Conservation (phyloP, 2,113 vertebrate genomes). For the Electrona antarctica region DNA sequence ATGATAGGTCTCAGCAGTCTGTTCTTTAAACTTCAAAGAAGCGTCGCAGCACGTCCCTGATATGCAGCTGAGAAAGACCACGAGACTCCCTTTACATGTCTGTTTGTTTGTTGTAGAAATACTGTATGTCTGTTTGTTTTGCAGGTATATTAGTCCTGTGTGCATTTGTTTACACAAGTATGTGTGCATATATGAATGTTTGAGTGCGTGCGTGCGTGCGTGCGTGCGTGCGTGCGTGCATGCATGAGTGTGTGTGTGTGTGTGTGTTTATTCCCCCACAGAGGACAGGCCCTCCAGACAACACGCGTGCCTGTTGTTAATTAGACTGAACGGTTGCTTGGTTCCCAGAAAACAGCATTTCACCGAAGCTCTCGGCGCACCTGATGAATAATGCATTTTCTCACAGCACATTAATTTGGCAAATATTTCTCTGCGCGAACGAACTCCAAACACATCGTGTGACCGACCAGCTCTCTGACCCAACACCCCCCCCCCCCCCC, state of each 20-base stretch:
- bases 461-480: slow-evolving; percentile 41
- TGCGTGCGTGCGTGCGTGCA: not conserved
- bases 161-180: not conserved
- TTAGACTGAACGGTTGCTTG: slow-evolving; percentile 56
- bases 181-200: slow-evolving; percentile 1
- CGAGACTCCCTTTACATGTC: not conserved
- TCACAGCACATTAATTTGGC: slow-evolving; percentile 52
- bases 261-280: slow-evolving; percentile 13
- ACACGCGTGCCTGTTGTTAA: slow-evolving; percentile 51
- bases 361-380: slow-evolving; percentile 35
- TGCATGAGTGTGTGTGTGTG: not conserved
- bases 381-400: slow-evolving; percentile 66
- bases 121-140: not conserved
- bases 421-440: slow-evolving; percentile 50
- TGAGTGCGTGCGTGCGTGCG: not conserved
- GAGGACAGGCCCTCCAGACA: slow-evolving; percentile 36
- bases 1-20: slow-evolving; percentile 4
- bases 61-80: slow-evolving; percentile 9
- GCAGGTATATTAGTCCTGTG: no score
- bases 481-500: slow-evolving; percentile 35
- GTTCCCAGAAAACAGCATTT: slow-evolving; percentile 36
- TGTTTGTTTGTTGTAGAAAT: slow-evolving; percentile 19
- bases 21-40: not conserved
- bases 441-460: slow-evolving; percentile 42
- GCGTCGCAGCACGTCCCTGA: not conserved